Base-by-base conservation (phyloP, 1,140 invertebrate species). In the Cotesia vestalis region DNA sequence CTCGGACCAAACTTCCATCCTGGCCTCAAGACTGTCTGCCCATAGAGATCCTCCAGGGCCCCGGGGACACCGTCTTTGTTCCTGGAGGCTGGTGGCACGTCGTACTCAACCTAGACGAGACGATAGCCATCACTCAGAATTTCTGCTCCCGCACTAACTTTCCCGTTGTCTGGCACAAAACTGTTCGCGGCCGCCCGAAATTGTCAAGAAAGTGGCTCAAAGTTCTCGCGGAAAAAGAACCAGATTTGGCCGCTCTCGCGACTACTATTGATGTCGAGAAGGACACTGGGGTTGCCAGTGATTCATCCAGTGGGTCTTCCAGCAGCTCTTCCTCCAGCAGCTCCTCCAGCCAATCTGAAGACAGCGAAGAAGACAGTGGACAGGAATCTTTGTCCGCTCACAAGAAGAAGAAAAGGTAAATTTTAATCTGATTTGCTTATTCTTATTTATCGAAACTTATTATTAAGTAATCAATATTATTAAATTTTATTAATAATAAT, bases 61-160 rank as follows among this genome's bases (percentile, higher is more conserved):
- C 98, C 53, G 98, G 98, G 40, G 98, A 99, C 84, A 98, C 97
- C 4, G 97, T 99, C 20, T 99, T 99, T 90, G 97, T 99, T 57
- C 98, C 98, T 27, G 96, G 95, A 27, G 96, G 96, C 3, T 97
- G 95, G 95, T 99, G 98, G 98, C 98, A 99, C 87, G 98, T 99
- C 51, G 98, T 99, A 14, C 87, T 99, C 5, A 99, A 99, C 88
- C 86, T 99, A 63, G 96, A 98, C 77, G 92, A 94, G 72, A 99
- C 98, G 1, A 92, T 99, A 66, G 98, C 98, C 51, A 94, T 99
- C 0, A 99, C 98, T 0, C 98, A 99, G 85, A 99, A 99, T 86
- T 99, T 99, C 85, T 97, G 95, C 84, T 98, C 96, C 74, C 89
- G 92, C 62, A 96, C 95, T 1, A 99, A 99, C 88, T 98, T 99